Percentiles rank a stretch among this genome's conserved stretches.
Conservation (phyloP, 2,797 vertebrate genomes). For the Clamator glandarius region DNA sequence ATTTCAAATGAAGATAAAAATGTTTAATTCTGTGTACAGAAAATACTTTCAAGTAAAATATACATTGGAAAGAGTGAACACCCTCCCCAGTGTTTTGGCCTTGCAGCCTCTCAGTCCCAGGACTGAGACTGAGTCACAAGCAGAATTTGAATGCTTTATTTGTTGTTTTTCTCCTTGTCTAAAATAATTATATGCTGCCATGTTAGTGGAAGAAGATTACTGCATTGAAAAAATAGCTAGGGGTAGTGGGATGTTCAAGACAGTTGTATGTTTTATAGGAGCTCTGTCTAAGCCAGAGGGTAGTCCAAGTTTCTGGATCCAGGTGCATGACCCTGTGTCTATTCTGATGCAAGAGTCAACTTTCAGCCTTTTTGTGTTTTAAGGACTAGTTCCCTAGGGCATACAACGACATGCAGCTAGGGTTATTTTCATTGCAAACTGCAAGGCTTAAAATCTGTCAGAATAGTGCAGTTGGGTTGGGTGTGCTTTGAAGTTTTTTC, state of each 20-base stretch:
- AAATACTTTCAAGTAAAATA: conserved; percentile 20
- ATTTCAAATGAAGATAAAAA: conserved; percentile 44
- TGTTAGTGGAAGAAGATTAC: neutral
- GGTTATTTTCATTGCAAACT: neutral
- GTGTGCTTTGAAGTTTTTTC: neutral
- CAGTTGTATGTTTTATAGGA: neutral
- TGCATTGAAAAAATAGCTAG: neutral
- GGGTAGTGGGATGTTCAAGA: neutral
- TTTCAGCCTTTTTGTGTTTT: neutral
- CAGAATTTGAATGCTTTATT: neutral
- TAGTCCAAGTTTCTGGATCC: neutral
- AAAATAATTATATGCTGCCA: neutral
- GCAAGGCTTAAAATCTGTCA: neutral
- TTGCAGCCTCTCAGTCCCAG: neutral
- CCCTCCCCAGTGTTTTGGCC: neutral
- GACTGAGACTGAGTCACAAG: neutral
- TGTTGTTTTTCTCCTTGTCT: neutral
- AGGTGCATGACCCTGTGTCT: neutral
- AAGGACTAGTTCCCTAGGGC: neutral
- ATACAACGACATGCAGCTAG: neutral
- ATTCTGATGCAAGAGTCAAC: neutral
- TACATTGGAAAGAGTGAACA: neutral
- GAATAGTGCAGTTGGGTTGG: neutral
- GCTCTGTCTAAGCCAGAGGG: neutral
- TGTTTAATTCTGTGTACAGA: conserved; percentile 14